Base-by-base conservation (phyloP, 2,888 invertebrate genomes). In the Yponomeuta evonymella region DNA sequence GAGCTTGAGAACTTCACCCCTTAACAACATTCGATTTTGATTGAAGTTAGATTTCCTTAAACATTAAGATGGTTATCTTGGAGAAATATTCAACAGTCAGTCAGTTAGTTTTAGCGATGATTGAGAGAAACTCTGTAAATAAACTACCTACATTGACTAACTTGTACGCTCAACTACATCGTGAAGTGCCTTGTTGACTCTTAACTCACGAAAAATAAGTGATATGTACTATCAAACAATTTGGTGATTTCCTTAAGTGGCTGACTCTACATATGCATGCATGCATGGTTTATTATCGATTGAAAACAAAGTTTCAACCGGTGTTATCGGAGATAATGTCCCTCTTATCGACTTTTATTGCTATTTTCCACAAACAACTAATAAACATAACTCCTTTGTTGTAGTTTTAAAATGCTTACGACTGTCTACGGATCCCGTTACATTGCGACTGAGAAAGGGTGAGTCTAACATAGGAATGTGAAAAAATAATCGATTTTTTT, bases 381-480 rank as follows among this genome's bases (percentile, higher is more conserved):
- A 67, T 33, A 15, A 67, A 33, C 51, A 36, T 63, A 33, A 69
- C 58, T 58, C 58, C 51, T 70, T 85, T 92, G 88, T 95, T 95
- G 81, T 94, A 97, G 97, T 97, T 93, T 94, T 97, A 93, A 97
- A 97, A 96, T 97, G 97, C 93, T 95, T 98, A 87, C 96, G 97
- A 87, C 94, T 98, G 85, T 97, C 97, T 78, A 94, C 96, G 92
- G 97, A 97, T 93, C 96, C 97, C 82, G 97, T 98, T 84, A 97
- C 96, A 85, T 93, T 98, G 90, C 96, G 96, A 94, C 94, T 98
- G 88, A 96, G 95, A 94, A 95, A 97, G 95, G 97, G 97, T 97
- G 94, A 95, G 94, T 90, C 71, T 12, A 58, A 58, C 15, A 58
- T 58, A 12, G 15, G 12, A 58, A 23, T 23, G 23, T 23, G 23